phyloP scores from a whole-genome alignment of 2,797 vertebrate genomes.

The Pristis pectinata region DNA sequence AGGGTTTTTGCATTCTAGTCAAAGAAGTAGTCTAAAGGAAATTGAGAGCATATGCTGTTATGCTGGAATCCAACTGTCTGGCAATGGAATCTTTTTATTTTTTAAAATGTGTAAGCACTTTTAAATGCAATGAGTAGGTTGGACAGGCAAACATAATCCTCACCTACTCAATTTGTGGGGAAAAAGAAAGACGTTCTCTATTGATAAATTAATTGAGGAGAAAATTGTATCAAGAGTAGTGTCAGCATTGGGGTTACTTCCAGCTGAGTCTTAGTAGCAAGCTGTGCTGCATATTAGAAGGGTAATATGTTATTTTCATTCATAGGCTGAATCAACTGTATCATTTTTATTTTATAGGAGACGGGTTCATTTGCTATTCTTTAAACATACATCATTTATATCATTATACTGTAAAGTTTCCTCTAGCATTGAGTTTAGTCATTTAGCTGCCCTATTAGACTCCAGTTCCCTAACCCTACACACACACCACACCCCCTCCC shows the following conservation, averaged over 20 bases:
- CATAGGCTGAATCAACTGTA: not conserved
- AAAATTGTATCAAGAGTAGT: not conserved
- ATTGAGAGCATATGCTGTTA: not conserved
- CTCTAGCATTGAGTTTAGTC: not conserved
- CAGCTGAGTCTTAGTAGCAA: not conserved
- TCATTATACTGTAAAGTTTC: not conserved
- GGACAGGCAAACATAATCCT: not conserved
- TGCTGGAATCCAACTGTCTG: not conserved
- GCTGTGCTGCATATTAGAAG: not conserved
- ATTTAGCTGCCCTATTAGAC: not conserved
- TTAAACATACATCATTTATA: not conserved
- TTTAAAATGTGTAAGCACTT: not conserved
- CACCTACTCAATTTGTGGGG: not conserved
- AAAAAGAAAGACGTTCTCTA: not conserved
- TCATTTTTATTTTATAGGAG: not conserved
- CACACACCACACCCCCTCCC: no score
- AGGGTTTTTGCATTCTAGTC: not conserved
- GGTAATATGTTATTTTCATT: not conserved
- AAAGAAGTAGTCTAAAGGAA: not conserved
- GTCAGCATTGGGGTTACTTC: not conserved
- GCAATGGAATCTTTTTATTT: not conserved
- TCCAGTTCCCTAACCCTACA: no score
- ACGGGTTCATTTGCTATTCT: not conserved
- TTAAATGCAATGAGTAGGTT: not conserved
- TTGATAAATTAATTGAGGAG: not conserved